These are phyloP conservation scores for Bubo blakistoni DNA, from an alignment of 2,113 vertebrate genomes.

Conservation along the genomic window DNA sequence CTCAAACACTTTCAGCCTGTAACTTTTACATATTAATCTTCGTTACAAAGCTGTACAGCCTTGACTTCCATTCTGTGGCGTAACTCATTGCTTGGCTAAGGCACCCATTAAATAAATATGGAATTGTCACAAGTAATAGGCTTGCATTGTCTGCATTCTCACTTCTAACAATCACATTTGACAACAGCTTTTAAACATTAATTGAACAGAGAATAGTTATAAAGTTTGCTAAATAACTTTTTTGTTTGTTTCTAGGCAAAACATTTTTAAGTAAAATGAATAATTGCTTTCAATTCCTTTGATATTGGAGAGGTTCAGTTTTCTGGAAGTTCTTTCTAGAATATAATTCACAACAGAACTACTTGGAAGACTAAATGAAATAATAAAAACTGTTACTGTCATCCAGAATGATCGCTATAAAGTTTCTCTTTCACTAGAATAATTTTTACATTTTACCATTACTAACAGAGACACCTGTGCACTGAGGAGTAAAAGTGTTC, in stretches of 20 bases:
- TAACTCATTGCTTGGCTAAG: background rate
- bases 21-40: conserved; percentile 12
- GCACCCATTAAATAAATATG: background rate
- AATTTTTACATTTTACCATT: background rate
- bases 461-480: background rate
- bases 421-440: background rate
- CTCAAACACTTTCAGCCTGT: background rate
- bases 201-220: background rate
- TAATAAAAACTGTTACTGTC: background rate
- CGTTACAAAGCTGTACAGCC: background rate
- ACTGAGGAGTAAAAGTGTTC: background rate
- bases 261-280: background rate
- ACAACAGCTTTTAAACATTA: background rate
- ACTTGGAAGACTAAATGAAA: background rate
- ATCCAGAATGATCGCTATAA: background rate
- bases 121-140: background rate
- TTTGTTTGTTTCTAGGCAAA: background rate
- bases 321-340: background rate
- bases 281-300: background rate
- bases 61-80: background rate
- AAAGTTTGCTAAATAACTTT: background rate
- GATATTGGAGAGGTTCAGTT: background rate
- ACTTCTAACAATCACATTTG: background rate
- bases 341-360: background rate
- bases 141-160: background rate